phyloP scores from a whole-genome alignment of 2,797 vertebrate species.

The Oreonectes daqikongensis region DNA sequence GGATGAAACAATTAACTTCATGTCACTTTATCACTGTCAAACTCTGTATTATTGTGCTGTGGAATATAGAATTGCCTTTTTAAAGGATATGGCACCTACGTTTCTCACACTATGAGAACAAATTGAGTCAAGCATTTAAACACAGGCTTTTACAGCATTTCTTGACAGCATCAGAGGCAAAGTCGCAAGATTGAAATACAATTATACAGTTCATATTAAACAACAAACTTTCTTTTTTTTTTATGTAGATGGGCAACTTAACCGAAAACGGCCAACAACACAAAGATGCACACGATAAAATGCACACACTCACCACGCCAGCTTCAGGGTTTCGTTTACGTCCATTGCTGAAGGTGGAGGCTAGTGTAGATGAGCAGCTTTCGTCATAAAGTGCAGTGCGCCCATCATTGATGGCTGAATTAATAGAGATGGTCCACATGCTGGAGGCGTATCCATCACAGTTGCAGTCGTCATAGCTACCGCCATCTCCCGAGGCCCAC shows the following conservation, averaged over 20 bases:
- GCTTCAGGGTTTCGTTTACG: conserved; percentile 97
- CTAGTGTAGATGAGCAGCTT: conserved; percentile 97
- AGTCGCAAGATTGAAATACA: neutral
- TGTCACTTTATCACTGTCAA: conserved; percentile 10
- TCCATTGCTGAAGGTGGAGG: conserved; percentile 98
- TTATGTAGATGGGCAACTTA: no score
- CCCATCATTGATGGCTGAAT: conserved; percentile 97
- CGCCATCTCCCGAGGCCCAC: conserved; percentile 97
- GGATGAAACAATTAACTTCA: conserved; percentile 24
- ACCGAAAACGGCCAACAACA: neutral
- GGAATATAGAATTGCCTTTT: neutral
- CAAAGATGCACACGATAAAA: neutral
- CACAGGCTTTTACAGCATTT: neutral
- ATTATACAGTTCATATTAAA: neutral
- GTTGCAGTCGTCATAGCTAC: conserved; percentile 98
- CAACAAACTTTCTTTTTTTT: no score
- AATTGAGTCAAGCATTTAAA: neutral
- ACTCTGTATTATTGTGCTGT: neutral
- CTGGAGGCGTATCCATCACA: conserved; percentile 98
- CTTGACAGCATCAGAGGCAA: no score
- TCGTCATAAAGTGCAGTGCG: conserved; percentile 96
- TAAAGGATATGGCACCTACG: conserved; percentile 13
- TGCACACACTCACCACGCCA: conserved; percentile 82
- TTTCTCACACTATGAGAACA: neutral
- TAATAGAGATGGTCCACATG: conserved; percentile 99